These are phyloP conservation scores for Cyphomyrmex costatus DNA, from an alignment of 1,140 invertebrate species.

Conservation along the genomic window DNA sequence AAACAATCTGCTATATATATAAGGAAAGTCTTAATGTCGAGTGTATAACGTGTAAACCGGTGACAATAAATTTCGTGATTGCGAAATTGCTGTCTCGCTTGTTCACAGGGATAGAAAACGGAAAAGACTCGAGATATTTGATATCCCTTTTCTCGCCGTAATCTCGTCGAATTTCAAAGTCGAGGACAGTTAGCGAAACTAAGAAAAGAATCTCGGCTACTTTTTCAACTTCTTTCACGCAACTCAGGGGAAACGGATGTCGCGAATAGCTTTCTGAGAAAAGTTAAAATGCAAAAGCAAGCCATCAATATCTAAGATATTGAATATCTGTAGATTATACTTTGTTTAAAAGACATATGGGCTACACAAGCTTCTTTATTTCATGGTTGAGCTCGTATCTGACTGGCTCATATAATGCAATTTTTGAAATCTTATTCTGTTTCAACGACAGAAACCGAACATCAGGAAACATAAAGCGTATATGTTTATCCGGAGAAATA, in stretches of 20 bases:
- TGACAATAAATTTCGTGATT: not conserved
- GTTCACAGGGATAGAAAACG: not conserved
- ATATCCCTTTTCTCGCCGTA: conserved; percentile 58
- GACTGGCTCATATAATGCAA: conserved; percentile 33
- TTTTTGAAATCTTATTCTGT: conserved; percentile 16
- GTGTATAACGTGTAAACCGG: not conserved
- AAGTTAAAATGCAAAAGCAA: conserved; percentile 18
- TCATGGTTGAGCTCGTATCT: not conserved
- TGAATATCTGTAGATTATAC: conserved; percentile 10
- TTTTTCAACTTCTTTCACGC: conserved; percentile 42
- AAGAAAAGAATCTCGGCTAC: conserved; percentile 60
- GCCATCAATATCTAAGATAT: conserved; percentile 15
- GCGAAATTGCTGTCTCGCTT: conserved; percentile 8
- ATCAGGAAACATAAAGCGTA: not conserved
- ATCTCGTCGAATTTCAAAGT: conserved; percentile 62
- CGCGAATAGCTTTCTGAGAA: not conserved
- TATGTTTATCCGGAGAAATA: not conserved
- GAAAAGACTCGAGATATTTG: conserved; percentile 38
- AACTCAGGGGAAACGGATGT: conserved; percentile 48
- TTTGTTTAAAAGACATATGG: conserved; percentile 5
- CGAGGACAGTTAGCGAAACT: conserved; percentile 69
- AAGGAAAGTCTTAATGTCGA: not conserved
- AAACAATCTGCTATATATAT: not conserved
- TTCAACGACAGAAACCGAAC: not conserved
- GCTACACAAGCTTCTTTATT: conserved; percentile 7